Evolutionary conservation across 2,888 invertebrate genomes (phyloP).

Genomic region (Dione vanillae): DNA sequence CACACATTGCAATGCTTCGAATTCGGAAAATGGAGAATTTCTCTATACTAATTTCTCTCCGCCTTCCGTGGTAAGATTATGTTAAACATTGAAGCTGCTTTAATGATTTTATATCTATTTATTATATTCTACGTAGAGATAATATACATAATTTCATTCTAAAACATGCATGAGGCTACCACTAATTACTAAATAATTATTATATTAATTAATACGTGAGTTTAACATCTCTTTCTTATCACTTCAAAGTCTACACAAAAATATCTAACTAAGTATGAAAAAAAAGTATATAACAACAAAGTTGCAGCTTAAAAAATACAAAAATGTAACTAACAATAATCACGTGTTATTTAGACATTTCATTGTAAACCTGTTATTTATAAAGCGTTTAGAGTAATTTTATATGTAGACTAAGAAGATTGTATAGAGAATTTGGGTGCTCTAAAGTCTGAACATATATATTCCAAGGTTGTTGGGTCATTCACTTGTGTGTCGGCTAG

Average conservation of each 20-base stretch:
- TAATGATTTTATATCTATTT: not conserved
- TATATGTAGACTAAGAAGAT: constrained; percentile 30
- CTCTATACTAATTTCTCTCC: not conserved
- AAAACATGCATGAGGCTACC: not conserved
- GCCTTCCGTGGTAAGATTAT: not conserved
- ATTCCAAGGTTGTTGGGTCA: constrained; percentile 48
- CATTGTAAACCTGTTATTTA: constrained; percentile 32
- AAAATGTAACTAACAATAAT: not conserved
- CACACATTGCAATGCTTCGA: not conserved
- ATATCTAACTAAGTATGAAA: not conserved
- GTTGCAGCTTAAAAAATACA: not conserved
- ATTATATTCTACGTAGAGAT: not conserved
- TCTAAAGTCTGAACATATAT: constrained; percentile 34
- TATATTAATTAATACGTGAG: not conserved
- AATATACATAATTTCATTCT: not conserved
- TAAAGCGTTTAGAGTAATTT: constrained; percentile 32
- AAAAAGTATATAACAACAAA: not conserved
- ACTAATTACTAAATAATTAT: constrained; percentile 1
- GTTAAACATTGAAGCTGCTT: not conserved
- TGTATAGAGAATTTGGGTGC: constrained; percentile 43
- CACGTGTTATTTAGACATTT: constrained; percentile 28
- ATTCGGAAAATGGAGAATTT: not conserved
- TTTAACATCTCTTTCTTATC: not conserved
- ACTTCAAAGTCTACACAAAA: not conserved
- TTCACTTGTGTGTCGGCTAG: constrained; percentile 43